These are phyloP conservation scores for Nymphalis c-album DNA, from an alignment of 2,888 invertebrate species.

Conservation along the genomic window DNA sequence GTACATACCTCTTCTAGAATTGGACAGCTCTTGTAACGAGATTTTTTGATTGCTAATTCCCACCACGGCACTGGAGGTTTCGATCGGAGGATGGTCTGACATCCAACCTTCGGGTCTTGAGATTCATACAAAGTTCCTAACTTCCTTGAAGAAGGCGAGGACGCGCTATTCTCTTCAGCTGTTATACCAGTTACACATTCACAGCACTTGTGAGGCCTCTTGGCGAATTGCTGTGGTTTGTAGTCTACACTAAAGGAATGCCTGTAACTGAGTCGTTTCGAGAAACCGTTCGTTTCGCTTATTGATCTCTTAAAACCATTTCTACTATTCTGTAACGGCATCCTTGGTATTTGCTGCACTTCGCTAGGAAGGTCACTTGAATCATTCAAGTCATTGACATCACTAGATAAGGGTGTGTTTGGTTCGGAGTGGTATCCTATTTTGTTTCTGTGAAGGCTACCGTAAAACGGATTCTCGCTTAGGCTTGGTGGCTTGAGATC, in stretches of 20 bases:
- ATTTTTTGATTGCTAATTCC: constrained; percentile 91
- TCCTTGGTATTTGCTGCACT: constrained; percentile 72
- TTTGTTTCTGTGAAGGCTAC: constrained; percentile 70
- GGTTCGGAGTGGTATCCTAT: constrained; percentile 78
- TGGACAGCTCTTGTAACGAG: constrained; percentile 91
- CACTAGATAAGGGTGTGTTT: constrained; percentile 70
- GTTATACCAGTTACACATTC: constrained; percentile 76
- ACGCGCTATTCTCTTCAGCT: constrained; percentile 59
- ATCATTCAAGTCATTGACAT: constrained; percentile 58
- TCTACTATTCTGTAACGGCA: constrained; percentile 72
- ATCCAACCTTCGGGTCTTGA: constrained; percentile 85
- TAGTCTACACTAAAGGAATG: constrained; percentile 77
- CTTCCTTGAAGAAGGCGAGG: constrained; percentile 51
- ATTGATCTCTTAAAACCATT: constrained; percentile 73
- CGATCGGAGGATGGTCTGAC: constrained; percentile 83
- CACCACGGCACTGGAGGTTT: constrained; percentile 92
- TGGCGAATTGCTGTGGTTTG: constrained; percentile 57
- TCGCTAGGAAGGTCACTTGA: constrained; percentile 62
- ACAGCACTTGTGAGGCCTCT: constrained; percentile 75
- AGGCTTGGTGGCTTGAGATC: constrained; percentile 62
- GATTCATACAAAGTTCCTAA: constrained; percentile 76
- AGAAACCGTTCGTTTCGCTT: constrained; percentile 75
- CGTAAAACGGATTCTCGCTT: constrained; percentile 66
- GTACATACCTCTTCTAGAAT: constrained; percentile 84
- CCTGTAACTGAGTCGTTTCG: constrained; percentile 73